Evolutionary conservation across 2,888 invertebrate species (phyloP).

Genomic region (Mythimna lalbum): DNA sequence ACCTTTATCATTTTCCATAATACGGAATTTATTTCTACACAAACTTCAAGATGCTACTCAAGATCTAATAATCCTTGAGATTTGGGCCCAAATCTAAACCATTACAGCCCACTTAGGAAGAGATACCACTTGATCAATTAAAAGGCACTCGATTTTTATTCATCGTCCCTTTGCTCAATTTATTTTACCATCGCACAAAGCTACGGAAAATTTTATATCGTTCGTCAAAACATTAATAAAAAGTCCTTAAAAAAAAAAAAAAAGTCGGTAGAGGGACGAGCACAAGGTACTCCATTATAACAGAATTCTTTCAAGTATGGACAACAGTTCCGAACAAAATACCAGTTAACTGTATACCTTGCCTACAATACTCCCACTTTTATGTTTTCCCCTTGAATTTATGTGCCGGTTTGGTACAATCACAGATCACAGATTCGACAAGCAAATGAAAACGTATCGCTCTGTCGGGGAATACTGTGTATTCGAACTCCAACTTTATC

Average conservation of each 20-base stretch:
- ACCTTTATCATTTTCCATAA: no score
- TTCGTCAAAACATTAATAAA: constrained; percentile 32
- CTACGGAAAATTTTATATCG: neutral
- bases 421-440: constrained; percentile 74
- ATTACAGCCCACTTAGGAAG: neutral
- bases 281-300: constrained; percentile 32
- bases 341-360: constrained; percentile 50
- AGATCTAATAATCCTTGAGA: no score
- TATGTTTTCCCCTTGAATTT: constrained; percentile 63
- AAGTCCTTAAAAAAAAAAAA: constrained; percentile 30
- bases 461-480: constrained; percentile 71
- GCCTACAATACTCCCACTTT: constrained; percentile 41
- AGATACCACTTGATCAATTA: neutral
- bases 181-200: neutral
- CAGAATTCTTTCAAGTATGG: constrained; percentile 33
- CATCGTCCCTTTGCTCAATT: no score
- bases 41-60: no score
- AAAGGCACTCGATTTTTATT: neutral
- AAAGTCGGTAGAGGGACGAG: constrained; percentile 36
- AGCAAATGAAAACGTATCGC: constrained; percentile 81
- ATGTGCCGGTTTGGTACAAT: constrained; percentile 65
- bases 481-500: constrained; percentile 79
- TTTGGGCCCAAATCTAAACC: neutral
- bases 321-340: constrained; percentile 35
- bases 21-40: no score